Base-by-base conservation (phyloP, 2,797 vertebrate genomes). In the Tenualosa ilisha region DNA sequence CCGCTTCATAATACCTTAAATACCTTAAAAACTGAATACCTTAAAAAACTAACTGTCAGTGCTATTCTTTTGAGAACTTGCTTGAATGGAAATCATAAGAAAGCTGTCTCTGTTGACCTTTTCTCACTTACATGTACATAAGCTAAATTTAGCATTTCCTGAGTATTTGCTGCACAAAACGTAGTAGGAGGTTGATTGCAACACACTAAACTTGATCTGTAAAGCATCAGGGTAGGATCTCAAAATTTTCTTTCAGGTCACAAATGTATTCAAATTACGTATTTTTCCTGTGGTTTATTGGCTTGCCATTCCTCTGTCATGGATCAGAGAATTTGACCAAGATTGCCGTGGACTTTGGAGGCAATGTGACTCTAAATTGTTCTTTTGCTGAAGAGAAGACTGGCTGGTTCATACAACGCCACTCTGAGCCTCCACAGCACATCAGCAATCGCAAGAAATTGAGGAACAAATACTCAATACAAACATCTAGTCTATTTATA, bases 341-440 rank as follows among this genome's bases (percentile, higher is more conserved):
- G 46, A 61, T 7, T 72, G 6, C 0, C 0, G 81, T 84, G 49
- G 37, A 75, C 46, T 82, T 84, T 56, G 83, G 81, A 0, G 0
- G 3, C 37, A 86, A 59, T 0, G 20, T 86, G 31, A 84, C 83
- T 59, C 75, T 86, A 72, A 46, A 75, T 17, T 86, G 83, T 61
- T 17, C 0, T 6, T 0, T 61, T 50, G 7, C 0, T 13, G 0
- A 3, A 0, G 72, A 0, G 0, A 81, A 59, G 0, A 13, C 50
- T 40, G 82, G 40, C 1, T 86, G 86, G 86, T 0, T 84, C 72
- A 82, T 82, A 20, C 37, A 26, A 15, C 46, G 8, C 0, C 31
- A 40, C 13, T 12, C 31, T 40, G 0, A 82, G 7, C 72, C 83
- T 75, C 86, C 59, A 24, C 40, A 3, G 11, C 0, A 56, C 7